Evolutionary conservation across 2,888 invertebrate genomes (phyloP).

Genomic region (Ernsta delagoae): DNA sequence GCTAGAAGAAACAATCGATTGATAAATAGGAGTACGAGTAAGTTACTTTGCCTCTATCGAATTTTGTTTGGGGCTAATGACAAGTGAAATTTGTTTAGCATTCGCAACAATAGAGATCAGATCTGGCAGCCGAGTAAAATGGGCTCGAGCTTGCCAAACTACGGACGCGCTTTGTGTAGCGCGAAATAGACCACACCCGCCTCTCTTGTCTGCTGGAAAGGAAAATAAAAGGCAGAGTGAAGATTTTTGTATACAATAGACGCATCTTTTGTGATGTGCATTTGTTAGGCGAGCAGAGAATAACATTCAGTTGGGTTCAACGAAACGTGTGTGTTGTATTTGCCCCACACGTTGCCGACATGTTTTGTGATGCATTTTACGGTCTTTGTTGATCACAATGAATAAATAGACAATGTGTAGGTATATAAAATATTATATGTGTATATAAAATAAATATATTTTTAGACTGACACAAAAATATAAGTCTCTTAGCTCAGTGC

Average conservation of each 20-base stretch:
- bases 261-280: conserved; percentile 32
- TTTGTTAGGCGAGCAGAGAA: conserved; percentile 22
- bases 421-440: no score
- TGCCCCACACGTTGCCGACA: not conserved
- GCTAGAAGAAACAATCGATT: conserved; percentile 22
- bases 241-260: conserved; percentile 33
- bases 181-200: conserved; percentile 54
- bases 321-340: conserved; percentile 10
- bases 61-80: conserved; percentile 50
- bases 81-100: conserved; percentile 51
- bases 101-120: conserved; percentile 58
- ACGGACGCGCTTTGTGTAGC: conserved; percentile 59
- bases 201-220: conserved; percentile 17
- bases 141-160: conserved; percentile 62
- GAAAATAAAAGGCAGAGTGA: conserved; percentile 26
- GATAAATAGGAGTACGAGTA: conserved; percentile 10
- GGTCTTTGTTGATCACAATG: not conserved
- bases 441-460: no score
- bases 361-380: not conserved
- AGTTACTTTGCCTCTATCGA: conserved; percentile 47
- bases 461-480: no score
- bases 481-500: no score
- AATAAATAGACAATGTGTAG: not conserved
- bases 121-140: conserved; percentile 44
- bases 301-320: conserved; percentile 14